These are phyloP conservation scores for Meloidogyne chitwoodi DNA, from an alignment of 1,140 invertebrate species.

Conservation along the genomic window DNA sequence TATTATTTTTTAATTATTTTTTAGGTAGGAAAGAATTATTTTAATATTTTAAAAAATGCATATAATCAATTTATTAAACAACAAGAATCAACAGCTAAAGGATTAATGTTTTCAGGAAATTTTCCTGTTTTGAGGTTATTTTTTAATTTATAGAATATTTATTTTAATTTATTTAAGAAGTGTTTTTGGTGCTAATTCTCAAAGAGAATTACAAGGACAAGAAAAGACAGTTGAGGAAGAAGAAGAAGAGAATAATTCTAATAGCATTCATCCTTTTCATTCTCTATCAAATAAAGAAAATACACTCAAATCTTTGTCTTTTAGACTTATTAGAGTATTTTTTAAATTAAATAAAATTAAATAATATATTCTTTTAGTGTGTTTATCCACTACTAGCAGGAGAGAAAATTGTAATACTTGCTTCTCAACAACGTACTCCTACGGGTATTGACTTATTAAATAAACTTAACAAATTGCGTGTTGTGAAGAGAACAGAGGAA, in stretches of 20 bases:
- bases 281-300: slow-evolving; percentile 18
- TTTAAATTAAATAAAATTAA: not conserved
- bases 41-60: slow-evolving; percentile 7
- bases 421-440: slow-evolving; percentile 33
- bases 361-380: slow-evolving; percentile 33
- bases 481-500: slow-evolving; percentile 25
- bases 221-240: slow-evolving; percentile 28
- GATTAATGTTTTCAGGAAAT: slow-evolving; percentile 29
- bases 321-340: slow-evolving; percentile 5
- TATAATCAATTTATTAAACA: slow-evolving; percentile 34
- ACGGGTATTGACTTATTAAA: slow-evolving; percentile 43
- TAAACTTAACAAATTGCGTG: slow-evolving; percentile 36
- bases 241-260: slow-evolving; percentile 14
- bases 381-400: slow-evolving; percentile 39
- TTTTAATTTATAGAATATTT: not conserved
- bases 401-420: slow-evolving; percentile 41
- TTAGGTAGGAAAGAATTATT: slow-evolving; percentile 15
- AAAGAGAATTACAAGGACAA: slow-evolving; percentile 13
- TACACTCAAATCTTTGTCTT: slow-evolving; percentile 19
- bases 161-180: slow-evolving; percentile 2
- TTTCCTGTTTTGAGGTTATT: slow-evolving; percentile 20
- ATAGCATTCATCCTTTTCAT: not conserved
- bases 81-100: slow-evolving; percentile 3
- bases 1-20: not conserved
- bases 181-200: slow-evolving; percentile 29